Evolutionary conservation across 2,888 invertebrate species (phyloP).

Genomic region (Campopleginae sp.): DNA sequence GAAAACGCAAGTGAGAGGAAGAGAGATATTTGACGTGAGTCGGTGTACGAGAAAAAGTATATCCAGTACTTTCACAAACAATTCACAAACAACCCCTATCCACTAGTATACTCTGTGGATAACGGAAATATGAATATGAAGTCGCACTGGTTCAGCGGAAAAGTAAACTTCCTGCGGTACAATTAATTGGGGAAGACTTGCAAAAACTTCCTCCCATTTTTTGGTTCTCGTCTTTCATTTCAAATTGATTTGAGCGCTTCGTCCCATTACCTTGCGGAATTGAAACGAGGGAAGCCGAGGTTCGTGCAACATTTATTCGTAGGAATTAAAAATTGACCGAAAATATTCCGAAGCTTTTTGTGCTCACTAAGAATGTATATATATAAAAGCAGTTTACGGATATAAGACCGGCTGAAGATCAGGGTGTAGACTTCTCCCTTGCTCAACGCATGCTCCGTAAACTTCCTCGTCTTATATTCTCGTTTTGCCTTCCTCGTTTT

Average conservation of each 20-base stretch:
- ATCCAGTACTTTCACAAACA: slow-evolving; percentile 27
- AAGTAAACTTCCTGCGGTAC: not conserved
- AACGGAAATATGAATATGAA: slow-evolving; percentile 15
- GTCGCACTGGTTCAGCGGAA: slow-evolving; percentile 1
- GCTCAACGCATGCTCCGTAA: slow-evolving; percentile 15
- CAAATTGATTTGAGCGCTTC: not conserved
- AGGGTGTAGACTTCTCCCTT: not conserved
- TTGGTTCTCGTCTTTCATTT: not conserved
- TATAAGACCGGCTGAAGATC: slow-evolving; percentile 8
- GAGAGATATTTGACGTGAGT: slow-evolving; percentile 28
- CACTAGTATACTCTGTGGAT: slow-evolving; percentile 10
- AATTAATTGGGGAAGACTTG: slow-evolving; percentile 1
- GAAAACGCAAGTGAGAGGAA: not conserved
- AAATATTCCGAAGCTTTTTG: not conserved
- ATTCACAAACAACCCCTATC: slow-evolving; percentile 35
- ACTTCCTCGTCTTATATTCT: not conserved
- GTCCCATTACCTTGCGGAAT: not conserved
- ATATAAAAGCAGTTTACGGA: not conserved
- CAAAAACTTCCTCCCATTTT: not conserved
- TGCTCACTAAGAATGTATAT: not conserved
- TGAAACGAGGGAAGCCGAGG: too few species aligned
- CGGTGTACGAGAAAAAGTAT: slow-evolving; percentile 28
- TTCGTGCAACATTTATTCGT: not conserved
- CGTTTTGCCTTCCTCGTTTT: not conserved
- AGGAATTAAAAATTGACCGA: not conserved